Evolutionary conservation across 2,113 vertebrate species (phyloP).

Genomic region (Coptodon bakossiorum): DNA sequence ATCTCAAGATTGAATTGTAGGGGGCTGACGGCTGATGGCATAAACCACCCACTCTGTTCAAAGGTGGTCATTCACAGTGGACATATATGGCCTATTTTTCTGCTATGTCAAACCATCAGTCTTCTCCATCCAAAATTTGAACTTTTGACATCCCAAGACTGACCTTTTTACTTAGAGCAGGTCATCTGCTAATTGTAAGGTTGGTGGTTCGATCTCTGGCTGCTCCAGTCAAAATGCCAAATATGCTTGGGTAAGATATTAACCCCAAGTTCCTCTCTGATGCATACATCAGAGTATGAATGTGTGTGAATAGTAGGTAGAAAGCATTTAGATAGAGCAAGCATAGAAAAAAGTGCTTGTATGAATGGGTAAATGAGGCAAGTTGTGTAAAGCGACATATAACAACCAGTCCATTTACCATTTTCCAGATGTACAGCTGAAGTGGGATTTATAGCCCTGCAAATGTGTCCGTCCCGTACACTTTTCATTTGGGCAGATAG

Average conservation of each 20-base stretch:
- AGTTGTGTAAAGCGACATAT: neutral
- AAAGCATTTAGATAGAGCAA: neutral
- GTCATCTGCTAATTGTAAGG: neutral
- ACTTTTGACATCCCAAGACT: neutral
- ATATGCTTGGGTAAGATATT: neutral
- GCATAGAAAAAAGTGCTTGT: neutral
- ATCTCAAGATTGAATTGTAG: neutral
- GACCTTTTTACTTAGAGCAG: neutral
- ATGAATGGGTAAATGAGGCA: neutral
- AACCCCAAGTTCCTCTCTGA: neutral
- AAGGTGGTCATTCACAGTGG: neutral
- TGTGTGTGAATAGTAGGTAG: neutral
- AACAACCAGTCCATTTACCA: neutral
- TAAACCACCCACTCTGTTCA: neutral
- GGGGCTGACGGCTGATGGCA: neutral
- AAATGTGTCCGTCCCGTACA: accelerated
- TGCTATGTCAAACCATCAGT: neutral
- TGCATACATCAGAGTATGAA: neutral
- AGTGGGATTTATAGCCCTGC: neutral
- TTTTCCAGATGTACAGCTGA: neutral
- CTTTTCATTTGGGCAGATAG: neutral
- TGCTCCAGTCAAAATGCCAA: neutral
- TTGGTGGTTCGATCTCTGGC: neutral
- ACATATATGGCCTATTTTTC: neutral
- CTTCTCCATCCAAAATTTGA: neutral